Evolutionary conservation across 2,797 vertebrate genomes (phyloP).

Genomic region (Peromyscus eremicus): DNA sequence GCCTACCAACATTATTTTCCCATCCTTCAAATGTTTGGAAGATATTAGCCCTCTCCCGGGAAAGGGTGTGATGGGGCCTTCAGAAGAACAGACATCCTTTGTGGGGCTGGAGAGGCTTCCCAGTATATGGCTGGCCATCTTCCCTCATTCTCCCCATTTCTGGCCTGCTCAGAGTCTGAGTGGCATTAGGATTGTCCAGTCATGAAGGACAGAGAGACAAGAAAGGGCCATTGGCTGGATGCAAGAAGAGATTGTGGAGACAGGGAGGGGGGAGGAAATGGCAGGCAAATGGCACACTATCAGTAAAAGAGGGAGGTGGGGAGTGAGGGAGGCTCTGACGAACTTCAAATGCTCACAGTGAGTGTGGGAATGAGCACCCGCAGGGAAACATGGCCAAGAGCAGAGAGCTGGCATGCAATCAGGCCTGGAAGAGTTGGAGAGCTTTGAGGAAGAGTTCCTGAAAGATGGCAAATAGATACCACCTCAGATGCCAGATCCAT

Average conservation of each 20-base stretch:
- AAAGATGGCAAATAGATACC: constrained; percentile 27
- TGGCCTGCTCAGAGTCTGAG: not conserved
- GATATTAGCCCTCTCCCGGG: not conserved
- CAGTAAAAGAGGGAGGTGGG: not conserved
- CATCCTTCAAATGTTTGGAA: not conserved
- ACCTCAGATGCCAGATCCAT: not conserved
- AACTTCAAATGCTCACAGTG: not conserved
- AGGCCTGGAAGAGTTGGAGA: constrained; percentile 41
- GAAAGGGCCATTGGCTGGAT: not conserved
- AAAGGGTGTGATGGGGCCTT: not conserved
- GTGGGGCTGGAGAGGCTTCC: not conserved
- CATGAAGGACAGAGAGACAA: not conserved
- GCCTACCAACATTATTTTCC: not conserved
- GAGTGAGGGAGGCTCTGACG: not conserved
- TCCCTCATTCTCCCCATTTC: not conserved
- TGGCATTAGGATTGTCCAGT: too few species aligned
- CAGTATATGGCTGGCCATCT: not conserved
- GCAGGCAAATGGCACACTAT: not conserved
- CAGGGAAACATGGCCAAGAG: not conserved
- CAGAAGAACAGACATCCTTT: not conserved
- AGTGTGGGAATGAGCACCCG: not conserved
- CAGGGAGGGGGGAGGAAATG: not conserved
- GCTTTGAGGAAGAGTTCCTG: constrained; percentile 32
- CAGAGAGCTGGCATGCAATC: not conserved
- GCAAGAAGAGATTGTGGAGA: not conserved